Evolutionary conservation across 2,888 invertebrate species (phyloP), one percentile per base, ranked within the genome.

Genomic region (Pseudococcus longispinus): DNA sequence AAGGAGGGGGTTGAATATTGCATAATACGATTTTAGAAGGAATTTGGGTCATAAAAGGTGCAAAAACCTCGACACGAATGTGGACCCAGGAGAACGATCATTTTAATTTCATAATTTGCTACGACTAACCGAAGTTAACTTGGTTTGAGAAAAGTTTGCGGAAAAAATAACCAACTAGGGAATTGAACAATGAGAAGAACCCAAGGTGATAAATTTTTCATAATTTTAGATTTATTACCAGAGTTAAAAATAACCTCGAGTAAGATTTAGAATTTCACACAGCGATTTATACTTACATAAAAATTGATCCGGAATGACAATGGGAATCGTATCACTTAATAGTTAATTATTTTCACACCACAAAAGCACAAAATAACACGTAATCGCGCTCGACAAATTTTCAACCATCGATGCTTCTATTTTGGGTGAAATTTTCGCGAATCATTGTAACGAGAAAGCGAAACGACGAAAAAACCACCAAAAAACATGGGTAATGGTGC

Each of bases 401-500:
- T 55, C 55, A 55, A 55, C 8, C 23, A 60, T 60, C 60, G 60
- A 60, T 60, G 60, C 1, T 60, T 60, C 23, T 3, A 60, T 2
- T 13, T 0, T 23, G 9, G 1, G 9, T 2, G 8, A 5, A 23
- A 60, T 23, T 9, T 60, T 20, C 9, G 23, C 60, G 60, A 60
- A 60, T 23, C 60, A 60, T 60, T 23, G 8, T 9, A 60, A 60
- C 13, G 60, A n/a, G 46, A 3, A 1, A 46, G 37, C 15, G 44
- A 60, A 29, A 77, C 18, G 77, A 42, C 42, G 8, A 77, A 80
- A 80, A 37, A 20, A 74, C 1, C 13, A 74, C 13, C 29, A 29
- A 80, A 80, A 80, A n/a, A 80, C 77, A 42, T 42, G 8, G 70
- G 37, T 80, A 80, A 80, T 80, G 32, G 4, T 20, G 42, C 37